Percentiles rank a stretch among this genome's conserved stretches.
Conservation (phyloP, 2,797 vertebrate species). For the Podargus strigoides region DNA sequence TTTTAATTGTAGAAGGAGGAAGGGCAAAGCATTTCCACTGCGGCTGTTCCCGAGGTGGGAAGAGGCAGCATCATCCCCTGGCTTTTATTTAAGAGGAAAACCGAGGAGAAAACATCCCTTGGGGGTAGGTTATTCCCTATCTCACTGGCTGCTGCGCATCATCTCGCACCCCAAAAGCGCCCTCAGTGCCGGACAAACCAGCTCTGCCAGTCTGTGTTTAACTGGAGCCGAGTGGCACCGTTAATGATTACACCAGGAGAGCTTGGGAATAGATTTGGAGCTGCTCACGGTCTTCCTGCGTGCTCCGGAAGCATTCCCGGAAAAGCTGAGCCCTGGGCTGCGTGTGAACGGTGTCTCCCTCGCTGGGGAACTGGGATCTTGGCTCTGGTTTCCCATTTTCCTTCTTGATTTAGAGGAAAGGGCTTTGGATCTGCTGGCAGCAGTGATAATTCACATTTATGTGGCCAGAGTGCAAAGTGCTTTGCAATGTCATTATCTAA, state of each 20-base stretch:
- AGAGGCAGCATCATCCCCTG: background rate
- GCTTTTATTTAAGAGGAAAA: background rate
- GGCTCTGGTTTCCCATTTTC: background rate
- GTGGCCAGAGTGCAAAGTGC: no score
- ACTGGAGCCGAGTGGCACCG: background rate
- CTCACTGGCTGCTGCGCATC: fast-evolving
- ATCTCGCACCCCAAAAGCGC: background rate
- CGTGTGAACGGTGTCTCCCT: fast-evolving
- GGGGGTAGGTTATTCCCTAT: background rate
- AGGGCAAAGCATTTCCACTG: no score
- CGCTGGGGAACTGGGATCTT: background rate
- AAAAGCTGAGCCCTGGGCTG: background rate
- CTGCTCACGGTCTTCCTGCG: no score
- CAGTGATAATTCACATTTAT: no score
- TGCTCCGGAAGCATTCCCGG: background rate
- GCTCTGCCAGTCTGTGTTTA: background rate
- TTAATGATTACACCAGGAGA: background rate
- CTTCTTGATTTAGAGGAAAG: no score
- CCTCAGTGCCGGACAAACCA: background rate
- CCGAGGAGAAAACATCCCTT: background rate
- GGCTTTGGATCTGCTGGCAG: no score
- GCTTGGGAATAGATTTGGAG: background rate
- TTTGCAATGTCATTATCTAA: no score
- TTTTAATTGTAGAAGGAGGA: no score
- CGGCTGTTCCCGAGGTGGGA: no score